Conservation (phyloP, 2,888 invertebrate species). For the Eremobia ochroleuca region DNA sequence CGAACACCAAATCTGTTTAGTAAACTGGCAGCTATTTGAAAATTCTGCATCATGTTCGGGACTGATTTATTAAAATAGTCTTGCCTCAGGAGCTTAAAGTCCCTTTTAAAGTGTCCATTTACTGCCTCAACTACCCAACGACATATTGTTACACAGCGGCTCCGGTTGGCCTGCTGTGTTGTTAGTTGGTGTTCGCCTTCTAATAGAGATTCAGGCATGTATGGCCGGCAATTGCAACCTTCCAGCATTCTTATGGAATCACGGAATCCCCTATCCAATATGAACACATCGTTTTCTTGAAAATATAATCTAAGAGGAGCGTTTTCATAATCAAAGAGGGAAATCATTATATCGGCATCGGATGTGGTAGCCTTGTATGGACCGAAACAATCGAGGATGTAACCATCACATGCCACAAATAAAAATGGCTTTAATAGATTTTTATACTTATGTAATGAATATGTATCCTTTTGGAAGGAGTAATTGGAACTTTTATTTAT, state of each 20-base stretch:
- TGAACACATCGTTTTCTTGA: conserved; percentile 26
- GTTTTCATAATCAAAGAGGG: conserved; percentile 23
- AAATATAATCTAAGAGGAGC: conserved; percentile 32
- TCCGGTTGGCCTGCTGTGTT: conserved; percentile 34
- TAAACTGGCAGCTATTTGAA: conserved; percentile 25
- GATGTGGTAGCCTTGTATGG: conserved; percentile 38
- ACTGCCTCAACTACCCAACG: conserved; percentile 44
- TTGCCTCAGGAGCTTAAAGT: conserved; percentile 35
- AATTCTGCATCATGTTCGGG: conserved; percentile 24
- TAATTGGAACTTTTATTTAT: conserved; percentile 37
- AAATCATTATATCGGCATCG: conserved; percentile 28
- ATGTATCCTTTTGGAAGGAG: conserved; percentile 25
- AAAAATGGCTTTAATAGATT: conserved; percentile 29
- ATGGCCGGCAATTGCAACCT: conserved; percentile 16
- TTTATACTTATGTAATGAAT: conserved; percentile 10
- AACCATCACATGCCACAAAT: conserved; percentile 33
- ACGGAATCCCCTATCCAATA: conserved; percentile 34
- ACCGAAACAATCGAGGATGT: conserved; percentile 18
- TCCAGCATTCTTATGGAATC: conserved; percentile 28
- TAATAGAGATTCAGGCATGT: conserved; percentile 30
- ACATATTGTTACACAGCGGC: conserved; percentile 37
- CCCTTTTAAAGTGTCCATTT: conserved; percentile 34
- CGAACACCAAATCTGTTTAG: conserved; percentile 16
- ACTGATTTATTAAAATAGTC: conserved; percentile 37
- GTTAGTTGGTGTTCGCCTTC: conserved; percentile 37